Conservation (phyloP, 2,113 vertebrate genomes). For the Columba livia region DNA sequence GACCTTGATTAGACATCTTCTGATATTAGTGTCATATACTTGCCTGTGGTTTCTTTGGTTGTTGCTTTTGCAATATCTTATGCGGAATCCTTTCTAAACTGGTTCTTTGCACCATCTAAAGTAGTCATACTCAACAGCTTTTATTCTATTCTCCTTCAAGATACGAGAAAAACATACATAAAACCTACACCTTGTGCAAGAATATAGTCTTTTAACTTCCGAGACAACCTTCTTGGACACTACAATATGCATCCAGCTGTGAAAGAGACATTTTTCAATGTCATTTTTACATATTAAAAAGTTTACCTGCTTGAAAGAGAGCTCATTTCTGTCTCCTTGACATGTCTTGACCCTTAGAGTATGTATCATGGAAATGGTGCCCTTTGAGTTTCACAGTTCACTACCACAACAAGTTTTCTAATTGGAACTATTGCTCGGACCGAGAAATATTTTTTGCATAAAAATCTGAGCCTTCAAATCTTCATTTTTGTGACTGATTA, state of each 20-base stretch:
- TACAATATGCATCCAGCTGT: neutral
- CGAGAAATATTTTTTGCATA: neutral
- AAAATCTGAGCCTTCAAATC: neutral
- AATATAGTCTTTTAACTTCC: neutral
- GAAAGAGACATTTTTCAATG: neutral
- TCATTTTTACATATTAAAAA: neutral
- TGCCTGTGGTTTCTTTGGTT: neutral
- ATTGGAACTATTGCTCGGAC: neutral
- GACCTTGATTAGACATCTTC: neutral
- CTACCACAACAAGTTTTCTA: neutral
- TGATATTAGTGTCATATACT: neutral
- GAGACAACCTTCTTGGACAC: neutral
- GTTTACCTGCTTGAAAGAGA: neutral
- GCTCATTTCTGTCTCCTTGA: neutral
- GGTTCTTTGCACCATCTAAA: neutral
- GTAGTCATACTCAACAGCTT: neutral
- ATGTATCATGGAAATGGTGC: neutral
- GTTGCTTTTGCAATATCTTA: neutral
- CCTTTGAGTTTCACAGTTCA: neutral
- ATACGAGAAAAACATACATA: neutral
- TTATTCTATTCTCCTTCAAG: neutral
- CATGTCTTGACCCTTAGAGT: neutral
- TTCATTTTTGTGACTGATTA: neutral
- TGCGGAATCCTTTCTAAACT: neutral
- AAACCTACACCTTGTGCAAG: neutral